phyloP scores from a whole-genome alignment of 2,113 vertebrate species.

The Henicopernis longicauda region DNA sequence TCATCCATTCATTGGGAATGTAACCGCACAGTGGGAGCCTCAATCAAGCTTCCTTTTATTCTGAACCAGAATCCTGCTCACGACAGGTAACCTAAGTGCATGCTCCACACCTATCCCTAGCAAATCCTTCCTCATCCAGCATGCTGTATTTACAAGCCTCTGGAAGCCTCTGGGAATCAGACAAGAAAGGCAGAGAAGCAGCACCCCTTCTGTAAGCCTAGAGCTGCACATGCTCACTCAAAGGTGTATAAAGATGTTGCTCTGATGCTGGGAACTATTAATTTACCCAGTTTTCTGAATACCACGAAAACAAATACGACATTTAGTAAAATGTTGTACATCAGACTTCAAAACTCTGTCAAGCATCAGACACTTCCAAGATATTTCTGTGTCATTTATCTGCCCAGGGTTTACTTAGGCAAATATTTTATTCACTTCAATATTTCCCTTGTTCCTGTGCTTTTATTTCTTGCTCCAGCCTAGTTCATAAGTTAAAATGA shows the following conservation, averaged over 20 bases:
- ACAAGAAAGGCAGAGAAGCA: neutral
- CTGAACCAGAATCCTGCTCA: neutral
- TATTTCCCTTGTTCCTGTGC: neutral
- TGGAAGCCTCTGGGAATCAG: neutral
- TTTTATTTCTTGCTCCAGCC: neutral
- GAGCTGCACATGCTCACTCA: neutral
- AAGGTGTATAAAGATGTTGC: neutral
- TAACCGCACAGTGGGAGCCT: neutral
- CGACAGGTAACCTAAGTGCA: neutral
- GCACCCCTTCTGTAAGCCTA: neutral
- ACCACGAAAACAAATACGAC: neutral
- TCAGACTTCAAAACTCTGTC: neutral
- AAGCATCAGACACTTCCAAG: neutral
- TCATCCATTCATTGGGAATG: neutral
- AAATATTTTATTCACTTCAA: neutral
- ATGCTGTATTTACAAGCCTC: neutral
- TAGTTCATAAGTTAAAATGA: slow-evolving; percentile 27
- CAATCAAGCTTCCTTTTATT: neutral
- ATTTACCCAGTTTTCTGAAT: neutral
- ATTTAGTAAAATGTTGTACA: neutral
- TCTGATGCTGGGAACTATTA: neutral
- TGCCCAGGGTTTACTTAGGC: neutral
- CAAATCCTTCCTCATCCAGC: neutral
- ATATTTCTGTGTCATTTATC: neutral
- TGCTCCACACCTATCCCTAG: neutral